Percentiles rank a stretch among this genome's conserved stretches.
Evolutionary conservation across 2,888 invertebrate genomes (phyloP).

Genomic region (Dynastes tityus): DNA sequence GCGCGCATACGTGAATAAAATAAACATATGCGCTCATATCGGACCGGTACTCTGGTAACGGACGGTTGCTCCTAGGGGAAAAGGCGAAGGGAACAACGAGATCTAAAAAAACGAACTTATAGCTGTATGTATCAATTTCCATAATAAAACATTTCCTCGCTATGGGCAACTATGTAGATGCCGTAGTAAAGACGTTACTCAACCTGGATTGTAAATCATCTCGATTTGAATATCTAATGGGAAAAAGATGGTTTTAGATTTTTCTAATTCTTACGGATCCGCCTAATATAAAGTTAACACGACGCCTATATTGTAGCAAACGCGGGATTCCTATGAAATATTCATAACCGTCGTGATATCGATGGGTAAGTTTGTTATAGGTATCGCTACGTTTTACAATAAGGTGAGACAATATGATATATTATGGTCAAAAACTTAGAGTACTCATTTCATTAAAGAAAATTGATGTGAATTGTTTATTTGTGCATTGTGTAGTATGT

Average conservation of each 20-base stretch:
- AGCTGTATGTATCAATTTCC: constrained; percentile 35
- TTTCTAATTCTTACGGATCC: constrained; percentile 34
- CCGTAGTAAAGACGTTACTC: constrained; percentile 39
- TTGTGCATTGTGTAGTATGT: too few relatives aligned
- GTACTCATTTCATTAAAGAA: too few relatives aligned
- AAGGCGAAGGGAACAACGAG: constrained; percentile 2
- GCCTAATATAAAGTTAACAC: constrained; percentile 6
- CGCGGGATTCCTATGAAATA: constrained; percentile 19
- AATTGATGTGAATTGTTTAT: too few relatives aligned
- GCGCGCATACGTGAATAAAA: constrained; percentile 35
- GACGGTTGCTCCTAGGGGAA: background rate
- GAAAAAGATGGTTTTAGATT: background rate
- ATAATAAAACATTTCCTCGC: constrained; percentile 38
- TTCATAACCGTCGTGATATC: constrained; percentile 1
- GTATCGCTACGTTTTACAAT: too few relatives aligned
- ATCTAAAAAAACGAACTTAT: constrained; percentile 10
- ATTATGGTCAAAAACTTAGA: too few relatives aligned
- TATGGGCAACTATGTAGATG: constrained; percentile 29
- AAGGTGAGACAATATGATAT: too few relatives aligned
- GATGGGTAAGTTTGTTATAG: background rate
- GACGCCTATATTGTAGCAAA: constrained; percentile 3
- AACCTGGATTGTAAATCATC: constrained; percentile 39
- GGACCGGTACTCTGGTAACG: constrained; percentile 16
- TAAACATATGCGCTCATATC: constrained; percentile 7
- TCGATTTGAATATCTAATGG: constrained; percentile 42